Evolutionary conservation across 2,797 vertebrate genomes (phyloP), one percentile per base, ranked within the genome.

Genomic region (Phyllotis vaccarum): DNA sequence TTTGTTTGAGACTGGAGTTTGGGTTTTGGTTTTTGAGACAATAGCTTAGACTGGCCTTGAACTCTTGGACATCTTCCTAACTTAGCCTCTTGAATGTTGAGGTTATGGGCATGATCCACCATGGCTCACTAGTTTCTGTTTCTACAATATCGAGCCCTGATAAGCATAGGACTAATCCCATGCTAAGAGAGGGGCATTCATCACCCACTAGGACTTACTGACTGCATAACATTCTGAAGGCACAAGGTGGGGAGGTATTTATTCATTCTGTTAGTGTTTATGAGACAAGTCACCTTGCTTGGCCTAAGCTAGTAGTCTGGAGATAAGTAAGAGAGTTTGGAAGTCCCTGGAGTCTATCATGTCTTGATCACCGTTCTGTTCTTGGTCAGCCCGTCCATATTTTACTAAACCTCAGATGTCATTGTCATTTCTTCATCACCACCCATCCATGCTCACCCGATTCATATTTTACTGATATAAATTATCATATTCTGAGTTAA

Each of bases 361-460:
- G 9, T 86, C 81, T 94, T 94, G 91, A 74, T 78, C 19, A 13
- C 31, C 6, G 27, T 43, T 54, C 46, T 79, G 17, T 83, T 91
- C 54, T 90, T 93, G 62, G 27, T 86, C 79, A 75, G 21, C 10
- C 9, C 6, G 13, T 72, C 54, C 87, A 0, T 37, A 85, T 94
- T 90, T 89, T n/a, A 88, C 46, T 37, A 22, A 88, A 66, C 70
- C 79, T 81, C 90, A 76, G 29, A 74, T 85, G 52, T 80, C 78
- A 64, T 12, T 91, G 46, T 68, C 31, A 29, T 56, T 6, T 86
- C 81, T 94, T 94, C 91, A 74, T 74, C 19, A 13, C 31, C 6
- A 31, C 29, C n/a, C 46, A 49, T 49, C 46, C 9, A 5, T 49
- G 46, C 29, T 89, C 68, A 85, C 31, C 17, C 22, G 3, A 13